Conservation (phyloP, 2,888 invertebrate genomes). For the Pachymerium ferrugineum region DNA sequence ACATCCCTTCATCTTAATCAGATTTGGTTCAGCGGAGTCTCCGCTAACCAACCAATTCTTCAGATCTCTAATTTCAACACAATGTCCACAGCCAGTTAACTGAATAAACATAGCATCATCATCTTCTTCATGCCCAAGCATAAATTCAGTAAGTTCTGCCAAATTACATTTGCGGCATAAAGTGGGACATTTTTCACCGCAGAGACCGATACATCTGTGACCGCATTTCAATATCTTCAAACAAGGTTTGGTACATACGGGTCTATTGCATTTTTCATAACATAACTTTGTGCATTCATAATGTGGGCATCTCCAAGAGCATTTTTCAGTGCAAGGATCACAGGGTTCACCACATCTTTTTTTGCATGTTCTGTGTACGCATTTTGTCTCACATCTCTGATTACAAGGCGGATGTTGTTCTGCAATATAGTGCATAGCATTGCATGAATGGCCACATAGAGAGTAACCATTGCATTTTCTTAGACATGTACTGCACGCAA, state of each 20-base stretch:
- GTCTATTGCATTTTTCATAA: slow-evolving; percentile 45
- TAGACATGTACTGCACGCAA: too few species aligned
- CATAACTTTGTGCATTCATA: slow-evolving; percentile 44
- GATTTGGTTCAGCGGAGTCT: slow-evolving; percentile 7
- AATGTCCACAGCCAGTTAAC: slow-evolving; percentile 44
- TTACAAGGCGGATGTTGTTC: slow-evolving; percentile 46
- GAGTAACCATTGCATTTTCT: too few species aligned
- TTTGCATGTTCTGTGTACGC: slow-evolving; percentile 43
- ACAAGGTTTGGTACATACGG: slow-evolving; percentile 44
- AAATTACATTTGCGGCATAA: slow-evolving; percentile 37
- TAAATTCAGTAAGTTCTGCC: slow-evolving; percentile 42
- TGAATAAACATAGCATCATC: slow-evolving; percentile 50
- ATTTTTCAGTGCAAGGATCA: slow-evolving; percentile 44
- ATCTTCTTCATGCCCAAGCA: slow-evolving; percentile 53
- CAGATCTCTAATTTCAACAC: slow-evolving; percentile 46
- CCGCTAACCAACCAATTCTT: slow-evolving; percentile 45
- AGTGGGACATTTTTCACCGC: slow-evolving; percentile 48
- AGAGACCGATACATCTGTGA: slow-evolving; percentile 47
- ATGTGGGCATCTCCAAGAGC: slow-evolving; percentile 45
- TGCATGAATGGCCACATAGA: slow-evolving; percentile 47
- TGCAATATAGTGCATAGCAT: slow-evolving; percentile 45
- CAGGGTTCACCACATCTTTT: slow-evolving; percentile 43
- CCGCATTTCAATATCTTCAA: slow-evolving; percentile 42
- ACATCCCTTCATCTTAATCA: slow-evolving; percentile 49
- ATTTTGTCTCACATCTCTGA: slow-evolving; percentile 44